Conservation (phyloP, 2,888 invertebrate genomes). For the Rhagophthalmus giganteus region DNA sequence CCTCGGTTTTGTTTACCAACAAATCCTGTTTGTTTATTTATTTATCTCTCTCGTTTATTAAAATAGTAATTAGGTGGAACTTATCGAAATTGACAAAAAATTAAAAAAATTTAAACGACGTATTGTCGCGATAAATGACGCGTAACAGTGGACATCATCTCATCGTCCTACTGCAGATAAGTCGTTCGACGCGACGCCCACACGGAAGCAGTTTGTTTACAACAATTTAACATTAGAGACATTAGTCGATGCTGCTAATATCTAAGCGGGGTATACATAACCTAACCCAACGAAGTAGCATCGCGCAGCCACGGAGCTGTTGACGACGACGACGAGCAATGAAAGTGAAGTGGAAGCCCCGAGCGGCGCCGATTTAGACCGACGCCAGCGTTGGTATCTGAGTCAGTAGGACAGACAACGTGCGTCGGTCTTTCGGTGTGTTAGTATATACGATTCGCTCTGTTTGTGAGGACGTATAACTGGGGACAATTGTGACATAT, state of each 20-base stretch:
- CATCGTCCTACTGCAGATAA: slow-evolving; percentile 17
- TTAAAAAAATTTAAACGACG: too few relatives aligned
- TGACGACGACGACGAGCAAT: slow-evolving; percentile 40
- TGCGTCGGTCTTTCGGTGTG: slow-evolving; percentile 36
- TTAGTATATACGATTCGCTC: slow-evolving; percentile 59
- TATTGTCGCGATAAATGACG: too few relatives aligned
- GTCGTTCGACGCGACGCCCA: slow-evolving; percentile 35
- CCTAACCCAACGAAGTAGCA: slow-evolving; percentile 47
- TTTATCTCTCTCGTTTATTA: too few relatives aligned
- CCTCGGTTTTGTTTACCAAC: too few relatives aligned
- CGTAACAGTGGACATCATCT: too few relatives aligned
- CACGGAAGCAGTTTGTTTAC: slow-evolving; percentile 46
- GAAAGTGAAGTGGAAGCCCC: slow-evolving; percentile 46
- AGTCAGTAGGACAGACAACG: slow-evolving; percentile 64
- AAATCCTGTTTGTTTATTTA: too few relatives aligned
- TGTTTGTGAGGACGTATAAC: slow-evolving; percentile 40
- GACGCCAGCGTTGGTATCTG: slow-evolving; percentile 64
- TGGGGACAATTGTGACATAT: slow-evolving; percentile 16
- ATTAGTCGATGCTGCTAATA: slow-evolving; percentile 38
- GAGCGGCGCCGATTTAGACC: slow-evolving; percentile 53
- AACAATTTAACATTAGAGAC: slow-evolving; percentile 45
- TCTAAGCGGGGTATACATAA: slow-evolving; percentile 43
- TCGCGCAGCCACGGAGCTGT: slow-evolving; percentile 40
- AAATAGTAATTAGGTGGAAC: background rate
- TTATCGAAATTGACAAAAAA: too few relatives aligned